Evolutionary conservation across 2,888 invertebrate species (phyloP), one percentile per base, ranked within the genome.

Genomic region (Euclidia mi): DNA sequence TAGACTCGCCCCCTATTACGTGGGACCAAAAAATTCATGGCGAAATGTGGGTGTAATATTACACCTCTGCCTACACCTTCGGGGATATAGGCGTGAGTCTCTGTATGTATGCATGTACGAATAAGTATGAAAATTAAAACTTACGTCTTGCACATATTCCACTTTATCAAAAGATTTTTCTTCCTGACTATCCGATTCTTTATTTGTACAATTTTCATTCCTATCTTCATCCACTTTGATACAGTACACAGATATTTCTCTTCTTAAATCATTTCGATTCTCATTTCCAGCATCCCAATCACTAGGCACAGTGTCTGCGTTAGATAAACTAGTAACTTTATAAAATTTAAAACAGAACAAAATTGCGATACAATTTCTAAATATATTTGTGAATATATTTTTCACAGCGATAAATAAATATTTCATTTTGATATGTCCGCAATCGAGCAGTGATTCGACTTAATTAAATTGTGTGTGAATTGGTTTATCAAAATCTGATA

Each of bases 291-390:
- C 49, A 35, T 63, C 69, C 81, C 81, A 80, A 51, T 68, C 52
- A 64, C 77, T 75, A 0, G 78, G 67, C 7, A 83, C 59, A n/a
- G 81, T 82, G 17, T 81, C 75, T 9, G 62, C 56, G 32, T 80
- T 68, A 3, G 80, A 76, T 31, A 57, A 50, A 58, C 63, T 42
- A 12, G 18, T 14, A 4, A 18, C 6, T 35, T 42, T 56, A 14
- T 49, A 34, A 4, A 44, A 17, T 2, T 59, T 71, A 0, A 12
- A 9, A 43, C 62, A 74, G 6, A 32, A 0, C 0, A 53, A 37
- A 17, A 66, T 29, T 10, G n/a, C n/a, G 55, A 29, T 2, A 57
- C 0, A 6, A 66, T 11, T 41, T 15, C 46, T 50, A n/a, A 35
- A 43, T 0, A 64, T 15, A 37, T 43, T 63, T 12, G 11, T 25